Base-by-base conservation (phyloP, 2,888 invertebrate species). In the Xestia sexstrigata region DNA sequence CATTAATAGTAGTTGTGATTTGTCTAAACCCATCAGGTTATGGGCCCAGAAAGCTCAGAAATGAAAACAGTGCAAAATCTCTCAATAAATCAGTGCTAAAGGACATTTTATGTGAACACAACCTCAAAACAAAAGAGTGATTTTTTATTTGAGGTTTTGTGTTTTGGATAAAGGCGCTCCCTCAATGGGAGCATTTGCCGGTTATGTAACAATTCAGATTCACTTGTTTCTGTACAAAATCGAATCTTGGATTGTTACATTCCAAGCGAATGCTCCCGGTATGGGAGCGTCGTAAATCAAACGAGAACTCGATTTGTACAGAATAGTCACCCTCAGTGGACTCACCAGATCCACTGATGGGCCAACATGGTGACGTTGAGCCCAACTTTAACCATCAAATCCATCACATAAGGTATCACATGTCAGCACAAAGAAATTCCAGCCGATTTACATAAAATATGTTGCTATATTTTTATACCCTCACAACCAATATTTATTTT, bases 401-500 rank as follows among this genome's bases (percentile, higher is more conserved):
- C 15, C 60, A 35, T 39, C 11, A 63, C 39, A 39, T 20, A 42
- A 65, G n/a, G n/a, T 65, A 39, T 15, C 13, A 2, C 4, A 7
- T 7, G n/a, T 23, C 15, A n/a, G 30, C n/a, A 65, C 13, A 65
- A 15, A 26, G 9, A 9, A 39, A 42, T 63, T 62, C 17, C 6
- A 4, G 26, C 26, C 26, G 15, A 30, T 62, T 63, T 30, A 15
- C 20, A 30, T 47, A 17, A 13, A 49, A 15, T 52, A 20, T 23
- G 63, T 5, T 65, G 55, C 2, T 26, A 26, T 23, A 23, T 35
- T 62, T 45, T 47, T 13, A 17, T 66, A 9, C 17, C 30, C 15
- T 8, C 42, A 63, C 20, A 65, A 80, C 20, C 45, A 47, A 74
- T 26, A 70, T 74, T 66, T 52, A 80, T 66, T 66, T 66, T 39